Evolutionary conservation across 1,140 invertebrate genomes (phyloP).

Genomic region (Drosophila arawakana): DNA sequence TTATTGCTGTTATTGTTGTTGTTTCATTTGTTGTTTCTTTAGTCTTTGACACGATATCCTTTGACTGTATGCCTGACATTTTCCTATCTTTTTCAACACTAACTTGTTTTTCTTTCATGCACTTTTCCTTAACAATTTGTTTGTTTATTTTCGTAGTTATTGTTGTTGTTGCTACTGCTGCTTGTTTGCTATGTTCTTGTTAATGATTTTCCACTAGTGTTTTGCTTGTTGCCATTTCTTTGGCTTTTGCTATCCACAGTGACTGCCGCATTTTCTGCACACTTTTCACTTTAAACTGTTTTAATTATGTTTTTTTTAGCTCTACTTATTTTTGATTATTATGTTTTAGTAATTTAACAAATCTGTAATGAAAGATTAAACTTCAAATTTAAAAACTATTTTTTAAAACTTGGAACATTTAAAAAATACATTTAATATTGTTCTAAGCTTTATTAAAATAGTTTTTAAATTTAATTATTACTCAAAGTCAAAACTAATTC

Average conservation of each 20-base stretch:
- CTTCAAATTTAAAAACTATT: too few relatives aligned
- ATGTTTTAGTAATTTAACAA: not conserved
- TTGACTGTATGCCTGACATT: constrained; percentile 64
- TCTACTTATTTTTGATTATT: not conserved
- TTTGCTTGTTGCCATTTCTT: constrained; percentile 38
- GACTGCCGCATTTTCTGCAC: constrained; percentile 25
- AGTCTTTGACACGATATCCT: constrained; percentile 57
- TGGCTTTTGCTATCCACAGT: constrained; percentile 29
- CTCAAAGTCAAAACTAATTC: too few relatives aligned
- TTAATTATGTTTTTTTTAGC: constrained; percentile 8
- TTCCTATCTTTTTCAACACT: constrained; percentile 39
- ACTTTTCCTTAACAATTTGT: constrained; percentile 34
- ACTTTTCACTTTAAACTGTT: constrained; percentile 3
- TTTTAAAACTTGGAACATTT: too few relatives aligned
- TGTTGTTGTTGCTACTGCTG: constrained; percentile 27
- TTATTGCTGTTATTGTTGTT: constrained; percentile 11
- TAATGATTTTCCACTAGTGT: constrained; percentile 30
- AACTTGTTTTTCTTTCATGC: constrained; percentile 32
- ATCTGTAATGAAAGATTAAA: too few relatives aligned
- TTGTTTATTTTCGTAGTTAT: constrained; percentile 35
- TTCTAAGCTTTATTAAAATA: too few relatives aligned
- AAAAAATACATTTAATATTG: too few relatives aligned
- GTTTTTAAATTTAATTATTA: too few relatives aligned
- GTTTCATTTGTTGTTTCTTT: constrained; percentile 31
- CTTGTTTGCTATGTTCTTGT: constrained; percentile 35